Evolutionary conservation across 64 coral and sea anemone genomes (phyloP).

Genomic region (Actinia tenebrosa): DNA sequence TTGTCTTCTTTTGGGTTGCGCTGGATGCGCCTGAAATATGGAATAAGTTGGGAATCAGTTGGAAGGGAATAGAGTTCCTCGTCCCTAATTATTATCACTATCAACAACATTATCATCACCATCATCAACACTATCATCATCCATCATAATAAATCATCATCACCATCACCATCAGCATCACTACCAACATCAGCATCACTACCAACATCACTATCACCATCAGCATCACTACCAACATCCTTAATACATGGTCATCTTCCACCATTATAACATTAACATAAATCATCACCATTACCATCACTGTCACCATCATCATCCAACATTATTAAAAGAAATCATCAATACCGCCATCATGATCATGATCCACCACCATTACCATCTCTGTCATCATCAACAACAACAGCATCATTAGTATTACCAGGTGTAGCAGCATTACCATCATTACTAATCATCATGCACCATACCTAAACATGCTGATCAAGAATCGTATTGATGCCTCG

Average conservation of each 20-base stretch:
- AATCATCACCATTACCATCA: too few species aligned
- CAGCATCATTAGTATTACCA: neutral
- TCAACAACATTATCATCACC: too few species aligned
- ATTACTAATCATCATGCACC: neutral
- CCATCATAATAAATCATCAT: neutral
- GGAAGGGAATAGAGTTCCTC: neutral
- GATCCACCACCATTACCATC: neutral
- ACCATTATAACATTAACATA: too few species aligned
- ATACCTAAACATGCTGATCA: constrained; percentile 53
- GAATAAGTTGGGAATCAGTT: neutral
- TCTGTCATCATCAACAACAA: neutral
- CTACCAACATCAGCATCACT: neutral
- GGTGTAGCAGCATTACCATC: neutral
- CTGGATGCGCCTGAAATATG: constrained; percentile 41
- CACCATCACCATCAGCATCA: neutral
- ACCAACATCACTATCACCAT: neutral
- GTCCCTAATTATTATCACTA: too few species aligned
- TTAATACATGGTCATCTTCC: too few species aligned
- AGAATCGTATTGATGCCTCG: constrained; percentile 32
- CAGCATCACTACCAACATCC: neutral
- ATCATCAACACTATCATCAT: neutral
- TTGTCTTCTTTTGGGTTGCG: constrained; percentile 50
- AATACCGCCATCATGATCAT: too few species aligned
- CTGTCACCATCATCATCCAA: too few species aligned
- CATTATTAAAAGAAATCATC: too few species aligned